Conservation (phyloP, 1,140 invertebrate genomes). For the Euborellia annulipes region DNA sequence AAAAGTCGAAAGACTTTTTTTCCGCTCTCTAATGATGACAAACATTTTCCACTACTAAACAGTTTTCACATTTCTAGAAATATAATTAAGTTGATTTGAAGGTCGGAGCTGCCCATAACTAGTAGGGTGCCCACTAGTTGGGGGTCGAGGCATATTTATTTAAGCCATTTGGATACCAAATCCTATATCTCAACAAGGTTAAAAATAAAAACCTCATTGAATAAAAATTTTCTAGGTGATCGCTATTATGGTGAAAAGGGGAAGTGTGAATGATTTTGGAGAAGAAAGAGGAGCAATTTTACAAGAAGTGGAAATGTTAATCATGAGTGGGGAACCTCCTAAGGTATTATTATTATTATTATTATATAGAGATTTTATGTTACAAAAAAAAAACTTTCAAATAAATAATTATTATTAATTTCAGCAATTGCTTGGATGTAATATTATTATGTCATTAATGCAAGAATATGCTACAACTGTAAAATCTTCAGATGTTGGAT, state of each 20-base stretch:
- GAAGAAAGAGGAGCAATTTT: slow-evolving; percentile 50
- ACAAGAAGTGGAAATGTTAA: slow-evolving; percentile 52
- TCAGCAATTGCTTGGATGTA: slow-evolving; percentile 58
- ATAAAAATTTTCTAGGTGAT: slow-evolving; percentile 32
- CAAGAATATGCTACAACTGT: slow-evolving; percentile 77
- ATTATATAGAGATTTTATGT: not conserved
- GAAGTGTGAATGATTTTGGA: slow-evolving; percentile 53
- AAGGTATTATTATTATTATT: slow-evolving; percentile 24
- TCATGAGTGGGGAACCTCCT: slow-evolving; percentile 42
- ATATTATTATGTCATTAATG: slow-evolving; percentile 62
- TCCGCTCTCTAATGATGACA: no score
- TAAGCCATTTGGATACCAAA: no score
- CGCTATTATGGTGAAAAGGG: slow-evolving; percentile 73
- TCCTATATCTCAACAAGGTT: no score
- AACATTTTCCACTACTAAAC: no score
- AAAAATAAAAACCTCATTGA: not conserved
- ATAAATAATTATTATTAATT: slow-evolving; percentile 16
- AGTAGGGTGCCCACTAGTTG: no score
- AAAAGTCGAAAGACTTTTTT: no score
- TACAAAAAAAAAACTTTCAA: not conserved
- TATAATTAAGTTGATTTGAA: no score
- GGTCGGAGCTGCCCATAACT: no score
- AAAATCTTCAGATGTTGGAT: slow-evolving; percentile 66
- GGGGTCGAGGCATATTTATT: no score
- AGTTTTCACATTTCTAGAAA: no score